These are phyloP conservation scores for Procavia capensis DNA, from an alignment of 2,113 vertebrate genomes.

Conservation along the genomic window DNA sequence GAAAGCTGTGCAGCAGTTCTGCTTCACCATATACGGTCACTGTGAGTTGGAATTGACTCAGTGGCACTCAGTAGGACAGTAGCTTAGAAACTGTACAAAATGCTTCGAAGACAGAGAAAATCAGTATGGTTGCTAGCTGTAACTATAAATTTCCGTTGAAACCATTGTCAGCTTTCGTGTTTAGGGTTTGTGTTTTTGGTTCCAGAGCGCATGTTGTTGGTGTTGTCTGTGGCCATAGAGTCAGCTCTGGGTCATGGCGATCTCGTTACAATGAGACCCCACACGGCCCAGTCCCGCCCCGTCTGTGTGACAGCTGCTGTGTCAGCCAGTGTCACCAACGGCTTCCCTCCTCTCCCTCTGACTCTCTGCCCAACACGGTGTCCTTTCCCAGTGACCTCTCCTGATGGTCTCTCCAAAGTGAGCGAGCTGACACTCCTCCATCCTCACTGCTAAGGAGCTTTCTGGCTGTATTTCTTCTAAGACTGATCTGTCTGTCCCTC, in stretches of 20 bases:
- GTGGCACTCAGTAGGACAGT: background rate
- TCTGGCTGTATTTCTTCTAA: background rate
- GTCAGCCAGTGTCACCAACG: background rate
- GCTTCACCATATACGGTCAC: background rate
- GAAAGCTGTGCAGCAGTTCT: background rate
- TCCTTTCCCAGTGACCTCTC: background rate
- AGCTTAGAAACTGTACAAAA: background rate
- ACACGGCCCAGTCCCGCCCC: too few species aligned
- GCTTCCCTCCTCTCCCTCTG: background rate
- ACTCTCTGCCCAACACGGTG: background rate
- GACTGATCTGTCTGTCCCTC: background rate
- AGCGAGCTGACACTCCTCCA: background rate
- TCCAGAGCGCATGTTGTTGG: background rate
- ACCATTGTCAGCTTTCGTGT: background rate
- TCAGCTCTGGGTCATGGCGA: too few species aligned
- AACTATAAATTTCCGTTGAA: slow-evolving; percentile 35
- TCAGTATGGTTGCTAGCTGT: background rate
- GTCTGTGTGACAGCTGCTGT: too few species aligned
- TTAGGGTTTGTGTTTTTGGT: slow-evolving; percentile 15
- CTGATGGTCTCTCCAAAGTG: background rate
- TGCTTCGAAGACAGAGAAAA: background rate
- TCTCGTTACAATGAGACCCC: too few species aligned
- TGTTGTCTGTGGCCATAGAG: too few species aligned
- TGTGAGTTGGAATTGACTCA: background rate
- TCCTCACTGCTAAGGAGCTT: background rate